Percentiles rank a stretch among this genome's conserved stretches.
These are phyloP conservation scores for Drosophila athabasca DNA, from an alignment of 1,140 invertebrate species.

Conservation along the genomic window DNA sequence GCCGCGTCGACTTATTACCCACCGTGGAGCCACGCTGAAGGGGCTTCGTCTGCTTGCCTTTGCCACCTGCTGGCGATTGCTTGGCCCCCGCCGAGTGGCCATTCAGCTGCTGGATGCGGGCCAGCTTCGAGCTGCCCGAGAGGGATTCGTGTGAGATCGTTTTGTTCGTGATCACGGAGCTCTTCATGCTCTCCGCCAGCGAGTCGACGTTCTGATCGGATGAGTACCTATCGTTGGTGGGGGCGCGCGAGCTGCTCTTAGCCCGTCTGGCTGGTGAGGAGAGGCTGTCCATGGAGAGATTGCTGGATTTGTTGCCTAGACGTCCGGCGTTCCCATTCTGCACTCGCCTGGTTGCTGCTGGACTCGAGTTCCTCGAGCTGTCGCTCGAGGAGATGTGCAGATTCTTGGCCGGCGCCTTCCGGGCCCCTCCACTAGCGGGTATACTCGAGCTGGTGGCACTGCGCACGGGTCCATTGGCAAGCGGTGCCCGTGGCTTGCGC, in stretches of 20 bases:
- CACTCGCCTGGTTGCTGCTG: conserved; percentile 85
- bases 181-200: conserved; percentile 84
- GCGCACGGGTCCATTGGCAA: conserved; percentile 77
- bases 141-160: conserved; percentile 83
- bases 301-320: conserved; percentile 83
- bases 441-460: conserved; percentile 86
- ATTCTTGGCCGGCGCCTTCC: conserved; percentile 65
- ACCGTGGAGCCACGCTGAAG: conserved; percentile 52
- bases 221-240: conserved; percentile 65
- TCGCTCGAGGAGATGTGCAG: conserved; percentile 82
- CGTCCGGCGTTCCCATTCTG: conserved; percentile 61
- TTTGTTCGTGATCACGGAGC: conserved; percentile 83
- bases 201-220: conserved; percentile 85
- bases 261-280: conserved; percentile 80
- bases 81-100: conserved; percentile 26
- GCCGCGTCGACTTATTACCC: conserved; percentile 61
- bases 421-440: conserved; percentile 40
- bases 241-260: conserved; percentile 48
- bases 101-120: conserved; percentile 65
- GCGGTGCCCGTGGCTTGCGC: conserved; percentile 71
- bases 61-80: neutral
- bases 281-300: conserved; percentile 85
- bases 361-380: conserved; percentile 87
- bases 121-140: conserved; percentile 57
- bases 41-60: conserved; percentile 9